Conservation (phyloP, 2,797 vertebrate species). For the Squalus acanthias region DNA sequence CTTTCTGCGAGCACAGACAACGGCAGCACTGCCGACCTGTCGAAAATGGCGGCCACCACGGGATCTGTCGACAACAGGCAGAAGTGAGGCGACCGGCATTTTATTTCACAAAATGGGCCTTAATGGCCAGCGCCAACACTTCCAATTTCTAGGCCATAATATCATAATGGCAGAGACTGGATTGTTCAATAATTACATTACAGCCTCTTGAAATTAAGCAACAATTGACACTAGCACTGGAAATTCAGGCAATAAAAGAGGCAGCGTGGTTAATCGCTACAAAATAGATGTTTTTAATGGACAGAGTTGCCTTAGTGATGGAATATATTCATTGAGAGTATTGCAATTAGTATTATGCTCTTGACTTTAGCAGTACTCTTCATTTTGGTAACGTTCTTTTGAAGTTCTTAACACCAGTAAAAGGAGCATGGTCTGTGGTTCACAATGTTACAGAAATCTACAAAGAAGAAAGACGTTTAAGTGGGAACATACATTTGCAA, state of each 20-base stretch:
- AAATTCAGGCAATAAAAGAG: not conserved
- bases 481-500: no score
- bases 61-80: no score
- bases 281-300: not conserved
- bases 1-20: no score
- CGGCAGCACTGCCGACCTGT: no score
- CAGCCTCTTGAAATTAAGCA: not conserved
- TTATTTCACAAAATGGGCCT: no score
- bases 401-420: not conserved
- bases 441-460: no score
- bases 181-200: no score
- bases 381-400: not conserved
- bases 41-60: no score
- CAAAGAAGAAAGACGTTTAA: no score
- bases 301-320: not conserved
- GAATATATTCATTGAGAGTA: not conserved
- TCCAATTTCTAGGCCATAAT: no score
- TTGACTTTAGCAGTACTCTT: not conserved
- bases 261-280: not conserved
- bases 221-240: not conserved
- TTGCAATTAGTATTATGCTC: not conserved
- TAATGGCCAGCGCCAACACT: no score
- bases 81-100: no score
- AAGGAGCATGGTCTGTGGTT: not conserved
- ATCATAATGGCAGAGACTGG: not conserved